These are phyloP conservation scores for Bryconaethiops microstoma DNA, from an alignment of 2,797 vertebrate genomes.

Conservation along the genomic window DNA sequence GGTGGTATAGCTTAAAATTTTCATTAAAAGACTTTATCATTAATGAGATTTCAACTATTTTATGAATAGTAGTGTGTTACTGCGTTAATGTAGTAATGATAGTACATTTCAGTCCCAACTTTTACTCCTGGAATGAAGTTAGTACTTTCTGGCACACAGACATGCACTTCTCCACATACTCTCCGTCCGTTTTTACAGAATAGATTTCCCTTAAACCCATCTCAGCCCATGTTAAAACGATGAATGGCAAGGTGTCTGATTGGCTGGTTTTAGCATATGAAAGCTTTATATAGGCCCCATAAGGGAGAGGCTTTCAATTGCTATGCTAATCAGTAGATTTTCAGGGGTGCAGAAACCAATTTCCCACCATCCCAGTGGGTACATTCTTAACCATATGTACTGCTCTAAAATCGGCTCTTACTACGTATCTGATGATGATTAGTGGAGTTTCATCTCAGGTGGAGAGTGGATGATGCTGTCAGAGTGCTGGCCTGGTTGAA, in stretches of 20 bases:
- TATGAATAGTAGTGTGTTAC: too few relatives aligned
- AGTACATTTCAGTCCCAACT: too few relatives aligned
- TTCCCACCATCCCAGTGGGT: constrained; percentile 37
- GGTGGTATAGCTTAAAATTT: too few relatives aligned
- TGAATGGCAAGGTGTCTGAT: constrained; percentile 5
- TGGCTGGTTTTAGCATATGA: neutral
- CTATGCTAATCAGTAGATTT: constrained; percentile 39
- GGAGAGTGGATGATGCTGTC: neutral
- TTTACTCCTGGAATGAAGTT: too few relatives aligned
- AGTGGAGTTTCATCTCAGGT: neutral
- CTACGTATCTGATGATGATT: neutral
- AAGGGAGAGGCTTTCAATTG: constrained; percentile 12
- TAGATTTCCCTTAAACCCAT: constrained; percentile 6
- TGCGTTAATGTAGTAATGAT: too few relatives aligned
- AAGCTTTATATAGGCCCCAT: constrained; percentile 14
- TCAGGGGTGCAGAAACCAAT: neutral
- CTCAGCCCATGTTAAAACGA: neutral
- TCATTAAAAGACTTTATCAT: too few relatives aligned
- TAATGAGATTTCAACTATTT: too few relatives aligned
- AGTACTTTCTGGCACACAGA: neutral
- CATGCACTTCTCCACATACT: neutral
- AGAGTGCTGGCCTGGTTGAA: neutral
- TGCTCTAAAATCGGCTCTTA: constrained; percentile 1
- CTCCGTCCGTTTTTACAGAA: neutral
- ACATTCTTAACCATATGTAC: neutral